Evolutionary conservation across 2,888 invertebrate genomes (phyloP).

Genomic region (Horisme vitalbata): DNA sequence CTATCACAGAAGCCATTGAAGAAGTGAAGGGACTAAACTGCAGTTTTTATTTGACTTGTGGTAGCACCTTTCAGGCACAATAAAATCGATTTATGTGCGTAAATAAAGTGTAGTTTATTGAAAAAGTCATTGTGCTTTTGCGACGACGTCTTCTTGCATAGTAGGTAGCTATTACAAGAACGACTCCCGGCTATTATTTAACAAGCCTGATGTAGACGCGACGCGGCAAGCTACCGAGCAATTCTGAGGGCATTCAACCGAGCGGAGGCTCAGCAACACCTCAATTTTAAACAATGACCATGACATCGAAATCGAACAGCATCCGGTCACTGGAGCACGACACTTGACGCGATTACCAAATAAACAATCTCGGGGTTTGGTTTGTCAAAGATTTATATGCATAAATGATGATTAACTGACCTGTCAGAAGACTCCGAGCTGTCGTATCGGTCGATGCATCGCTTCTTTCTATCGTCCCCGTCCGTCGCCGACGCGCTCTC

Average conservation of each 20-base stretch:
- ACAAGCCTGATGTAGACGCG: constrained; percentile 51
- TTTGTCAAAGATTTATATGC: constrained; percentile 41
- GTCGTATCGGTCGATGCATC: constrained; percentile 95
- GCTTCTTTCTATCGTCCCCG: constrained; percentile 88
- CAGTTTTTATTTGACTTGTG: not conserved
- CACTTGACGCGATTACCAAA: constrained; percentile 60
- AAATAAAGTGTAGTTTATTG: not conserved
- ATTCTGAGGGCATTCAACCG: constrained; percentile 76
- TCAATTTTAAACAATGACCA: constrained; percentile 71
- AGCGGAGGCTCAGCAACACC: constrained; percentile 58
- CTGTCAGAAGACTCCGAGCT: constrained; percentile 97
- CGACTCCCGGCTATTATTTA: constrained; percentile 49
- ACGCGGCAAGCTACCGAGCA: constrained; percentile 53
- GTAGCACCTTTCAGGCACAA: not conserved
- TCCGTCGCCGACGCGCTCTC: constrained; percentile 49
- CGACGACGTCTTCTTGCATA: constrained; percentile 16
- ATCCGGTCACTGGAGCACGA: constrained; percentile 81
- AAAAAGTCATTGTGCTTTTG: not conserved
- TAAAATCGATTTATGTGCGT: too few relatives aligned
- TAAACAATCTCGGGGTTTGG: constrained; percentile 39
- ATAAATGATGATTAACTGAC: constrained; percentile 77
- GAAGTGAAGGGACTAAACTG: not conserved
- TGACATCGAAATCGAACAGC: constrained; percentile 79
- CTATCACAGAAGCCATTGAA: too few relatives aligned
- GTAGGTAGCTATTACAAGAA: constrained; percentile 44